A percentile compares a stretch with the other conserved stretches of the same genome.
These are phyloP conservation scores for Pentalonia nigronervosa DNA, from an alignment of 1,140 invertebrate genomes.

Conservation along the genomic window DNA sequence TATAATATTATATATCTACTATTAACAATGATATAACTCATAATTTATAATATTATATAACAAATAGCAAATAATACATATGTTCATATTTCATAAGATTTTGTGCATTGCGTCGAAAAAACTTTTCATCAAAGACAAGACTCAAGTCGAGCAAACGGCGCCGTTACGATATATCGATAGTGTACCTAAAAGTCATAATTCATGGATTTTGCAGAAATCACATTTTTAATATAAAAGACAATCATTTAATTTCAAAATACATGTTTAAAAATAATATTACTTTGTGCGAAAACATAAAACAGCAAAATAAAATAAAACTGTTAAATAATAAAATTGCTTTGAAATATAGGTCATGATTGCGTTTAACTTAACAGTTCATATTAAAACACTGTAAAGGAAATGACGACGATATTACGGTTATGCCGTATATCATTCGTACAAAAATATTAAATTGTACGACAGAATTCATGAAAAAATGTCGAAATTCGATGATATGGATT, in stretches of 20 bases:
- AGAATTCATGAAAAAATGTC: neutral
- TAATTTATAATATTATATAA: neutral
- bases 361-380: neutral
- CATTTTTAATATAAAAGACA: neutral
- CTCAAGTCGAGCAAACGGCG: neutral
- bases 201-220: neutral
- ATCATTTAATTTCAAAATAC: neutral
- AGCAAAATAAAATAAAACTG: neutral
- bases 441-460: neutral
- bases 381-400: neutral
- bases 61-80: neutral
- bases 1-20: neutral
- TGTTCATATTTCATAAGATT: neutral
- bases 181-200: neutral
- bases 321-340: neutral
- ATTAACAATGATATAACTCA: neutral
- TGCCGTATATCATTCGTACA: neutral
- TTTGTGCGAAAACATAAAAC: neutral
- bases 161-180: neutral
- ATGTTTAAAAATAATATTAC: too few species aligned
- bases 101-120: neutral
- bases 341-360: neutral
- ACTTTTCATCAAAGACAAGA: neutral
- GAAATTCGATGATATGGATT: neutral
- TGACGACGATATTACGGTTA: neutral